These are phyloP conservation scores for Tiliqua scincoides DNA, from an alignment of 2,113 vertebrate species.

Conservation along the genomic window DNA sequence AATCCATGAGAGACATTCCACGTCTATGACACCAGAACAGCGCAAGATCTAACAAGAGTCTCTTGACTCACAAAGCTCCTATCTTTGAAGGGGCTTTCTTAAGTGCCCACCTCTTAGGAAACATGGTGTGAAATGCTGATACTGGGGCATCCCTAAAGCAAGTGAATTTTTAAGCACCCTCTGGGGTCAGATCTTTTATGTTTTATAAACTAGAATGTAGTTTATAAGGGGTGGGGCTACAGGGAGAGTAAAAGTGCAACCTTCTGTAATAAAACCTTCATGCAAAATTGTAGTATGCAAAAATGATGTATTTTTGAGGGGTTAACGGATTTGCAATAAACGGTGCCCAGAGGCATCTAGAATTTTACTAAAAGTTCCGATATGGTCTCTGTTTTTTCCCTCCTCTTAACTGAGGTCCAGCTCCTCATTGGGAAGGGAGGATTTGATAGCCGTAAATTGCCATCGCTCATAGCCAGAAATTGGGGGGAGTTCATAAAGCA, in stretches of 20 bases:
- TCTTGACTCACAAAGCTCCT: slow-evolving; percentile 71
- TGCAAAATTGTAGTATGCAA: slow-evolving; percentile 83
- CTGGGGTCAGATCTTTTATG: slow-evolving; percentile 74
- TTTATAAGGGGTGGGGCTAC: slow-evolving; percentile 69
- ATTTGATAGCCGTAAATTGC: not conserved
- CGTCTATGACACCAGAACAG: slow-evolving; percentile 68
- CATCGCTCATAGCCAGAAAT: too few relatives aligned
- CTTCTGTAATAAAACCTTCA: slow-evolving; percentile 78
- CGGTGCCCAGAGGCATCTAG: slow-evolving; percentile 71
- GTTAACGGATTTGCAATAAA: slow-evolving; percentile 92
- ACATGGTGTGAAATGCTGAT: slow-evolving; percentile 43
- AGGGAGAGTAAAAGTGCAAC: slow-evolving; percentile 36
- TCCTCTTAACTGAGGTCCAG: not conserved
- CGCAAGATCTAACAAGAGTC: slow-evolving; percentile 72
- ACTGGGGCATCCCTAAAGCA: slow-evolving; percentile 58
- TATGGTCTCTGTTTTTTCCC: not conserved
- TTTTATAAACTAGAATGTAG: slow-evolving; percentile 86
- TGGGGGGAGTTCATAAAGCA: too few relatives aligned
- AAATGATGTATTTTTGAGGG: slow-evolving; percentile 80
- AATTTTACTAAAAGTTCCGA: slow-evolving; percentile 68
- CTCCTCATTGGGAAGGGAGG: not conserved
- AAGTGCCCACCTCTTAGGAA: slow-evolving; percentile 57
- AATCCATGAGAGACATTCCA: slow-evolving; percentile 52
- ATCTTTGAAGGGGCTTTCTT: slow-evolving; percentile 41
- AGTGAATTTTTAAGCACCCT: slow-evolving; percentile 67